Evolutionary conservation across 2,113 vertebrate species (phyloP).

Genomic region (Craseonycteris thonglongyai): DNA sequence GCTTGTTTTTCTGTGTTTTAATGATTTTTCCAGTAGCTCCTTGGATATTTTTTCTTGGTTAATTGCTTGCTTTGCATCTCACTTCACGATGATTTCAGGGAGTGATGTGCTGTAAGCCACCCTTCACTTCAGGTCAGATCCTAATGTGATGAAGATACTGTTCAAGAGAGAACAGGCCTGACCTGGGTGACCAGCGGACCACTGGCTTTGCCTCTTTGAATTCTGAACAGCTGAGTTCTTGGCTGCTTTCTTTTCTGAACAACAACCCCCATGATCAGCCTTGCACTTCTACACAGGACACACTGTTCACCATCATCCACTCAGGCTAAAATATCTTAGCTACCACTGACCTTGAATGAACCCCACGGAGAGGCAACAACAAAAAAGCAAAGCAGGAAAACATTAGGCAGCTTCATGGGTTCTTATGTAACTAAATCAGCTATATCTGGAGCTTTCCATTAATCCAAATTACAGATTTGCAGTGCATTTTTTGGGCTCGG

Average conservation of each 20-base stretch:
- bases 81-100: not conserved
- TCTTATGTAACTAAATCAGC: slow-evolving; percentile 69
- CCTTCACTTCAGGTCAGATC: not conserved
- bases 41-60: slow-evolving; percentile 19
- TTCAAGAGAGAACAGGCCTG: not conserved
- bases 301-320: slow-evolving; percentile 63
- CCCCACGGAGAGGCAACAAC: slow-evolving; percentile 40
- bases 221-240: not conserved
- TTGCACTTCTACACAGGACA: slow-evolving; percentile 60
- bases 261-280: slow-evolving; percentile 37
- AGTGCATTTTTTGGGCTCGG: slow-evolving; percentile 55
- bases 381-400: slow-evolving; percentile 66
- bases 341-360: slow-evolving; percentile 71
- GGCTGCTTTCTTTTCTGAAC: not conserved
- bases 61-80: slow-evolving; percentile 22
- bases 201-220: not conserved
- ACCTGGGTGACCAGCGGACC: not conserved
- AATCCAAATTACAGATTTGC: slow-evolving; percentile 73
- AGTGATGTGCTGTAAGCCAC: not conserved
- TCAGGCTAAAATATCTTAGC: slow-evolving; percentile 60
- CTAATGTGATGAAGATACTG: not conserved
- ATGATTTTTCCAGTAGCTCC: slow-evolving; percentile 38
- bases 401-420: slow-evolving; percentile 56
- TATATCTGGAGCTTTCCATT: slow-evolving; percentile 69
- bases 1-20: slow-evolving; percentile 43